Evolutionary conservation across 2,113 vertebrate genomes (phyloP), one percentile per base, ranked within the genome.

Genomic region (Phylloscopus trochiloides): DNA sequence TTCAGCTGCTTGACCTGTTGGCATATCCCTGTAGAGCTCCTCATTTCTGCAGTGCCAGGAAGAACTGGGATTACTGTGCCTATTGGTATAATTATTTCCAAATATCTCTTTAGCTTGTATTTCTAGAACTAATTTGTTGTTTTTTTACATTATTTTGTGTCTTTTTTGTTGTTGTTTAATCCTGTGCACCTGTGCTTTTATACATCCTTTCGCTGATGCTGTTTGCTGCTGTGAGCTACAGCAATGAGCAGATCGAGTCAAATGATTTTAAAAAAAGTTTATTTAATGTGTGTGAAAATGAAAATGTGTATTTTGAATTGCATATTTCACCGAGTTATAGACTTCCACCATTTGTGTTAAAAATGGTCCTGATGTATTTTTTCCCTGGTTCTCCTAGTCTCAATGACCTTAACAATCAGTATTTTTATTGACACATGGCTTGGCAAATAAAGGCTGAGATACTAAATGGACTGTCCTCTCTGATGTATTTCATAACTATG

Each of bases 401-500:
- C 43, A 4, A 32, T 90, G 90, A 92, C 78, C 88, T 90, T 88
- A 94, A 59, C 17, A 70, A 28, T 28, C 45, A 42, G 28, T 80
- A 12, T 72, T 75, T 74, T 88, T 78, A 40, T 92, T 96, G 83
- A 87, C 77, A 79, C n/a, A 63, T 47, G 36, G 47, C 47, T 95
- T 96, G 82, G 62, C 77, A 96, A 95, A 92, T 96, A 86, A 87
- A 92, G 62, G 81, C 76, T 87, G 77, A 86, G 92, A 70, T 9
- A 74, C 55, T 68, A 90, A 76, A 73, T 63, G 59, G 25, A 45
- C 80, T 84, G 12, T 62, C 54, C 73, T 92, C 80, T 93, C 89
- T 58, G 50, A 91, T 96, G 74, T 71, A 34, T 93, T 96, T 91
- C 63, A 24, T 96, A 90, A 74, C 38, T 61, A 6, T 28, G 93